Percentiles rank a stretch among this genome's conserved stretches.
Evolutionary conservation across 1,140 invertebrate genomes (phyloP).

Genomic region (Sminthurides bifidus): DNA sequence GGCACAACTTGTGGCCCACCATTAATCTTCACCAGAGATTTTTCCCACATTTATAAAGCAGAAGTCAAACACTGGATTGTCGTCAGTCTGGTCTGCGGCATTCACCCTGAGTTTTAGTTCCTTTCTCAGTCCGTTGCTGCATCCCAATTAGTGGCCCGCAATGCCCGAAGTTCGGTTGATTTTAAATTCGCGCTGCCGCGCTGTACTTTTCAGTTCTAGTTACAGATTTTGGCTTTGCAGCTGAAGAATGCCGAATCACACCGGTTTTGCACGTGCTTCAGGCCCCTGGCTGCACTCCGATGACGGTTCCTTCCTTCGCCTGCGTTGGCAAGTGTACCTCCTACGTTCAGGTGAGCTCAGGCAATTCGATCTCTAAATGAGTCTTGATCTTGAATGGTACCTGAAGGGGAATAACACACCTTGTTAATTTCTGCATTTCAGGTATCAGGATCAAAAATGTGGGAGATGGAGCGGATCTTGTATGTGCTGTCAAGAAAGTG

Average conservation of each 20-base stretch:
- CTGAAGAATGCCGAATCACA: slow-evolving; percentile 76
- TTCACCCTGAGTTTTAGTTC: too few relatives aligned
- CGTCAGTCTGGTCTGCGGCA: too few relatives aligned
- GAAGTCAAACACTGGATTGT: too few relatives aligned
- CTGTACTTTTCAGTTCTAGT: too few relatives aligned
- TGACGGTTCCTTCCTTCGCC: slow-evolving; percentile 84
- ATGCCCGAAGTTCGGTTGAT: too few relatives aligned
- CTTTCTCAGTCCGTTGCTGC: too few relatives aligned
- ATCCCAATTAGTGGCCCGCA: too few relatives aligned
- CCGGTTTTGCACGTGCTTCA: slow-evolving; percentile 83
- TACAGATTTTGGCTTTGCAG: neutral
- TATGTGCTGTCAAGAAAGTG: slow-evolving; percentile 88
- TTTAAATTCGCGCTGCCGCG: too few relatives aligned
- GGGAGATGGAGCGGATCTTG: slow-evolving; percentile 91
- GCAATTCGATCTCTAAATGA: neutral
- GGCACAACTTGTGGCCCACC: too few relatives aligned
- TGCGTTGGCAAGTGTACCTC: slow-evolving; percentile 80
- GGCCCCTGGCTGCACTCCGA: slow-evolving; percentile 80
- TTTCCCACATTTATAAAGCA: too few relatives aligned
- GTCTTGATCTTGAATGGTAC: neutral
- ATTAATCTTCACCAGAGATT: too few relatives aligned
- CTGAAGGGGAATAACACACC: neutral
- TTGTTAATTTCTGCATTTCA: slow-evolving; percentile 35
- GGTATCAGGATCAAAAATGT: slow-evolving; percentile 91
- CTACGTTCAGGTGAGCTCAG: slow-evolving; percentile 68